Base-by-base conservation (phyloP, 2,888 invertebrate genomes). In the Torymus texanus region DNA sequence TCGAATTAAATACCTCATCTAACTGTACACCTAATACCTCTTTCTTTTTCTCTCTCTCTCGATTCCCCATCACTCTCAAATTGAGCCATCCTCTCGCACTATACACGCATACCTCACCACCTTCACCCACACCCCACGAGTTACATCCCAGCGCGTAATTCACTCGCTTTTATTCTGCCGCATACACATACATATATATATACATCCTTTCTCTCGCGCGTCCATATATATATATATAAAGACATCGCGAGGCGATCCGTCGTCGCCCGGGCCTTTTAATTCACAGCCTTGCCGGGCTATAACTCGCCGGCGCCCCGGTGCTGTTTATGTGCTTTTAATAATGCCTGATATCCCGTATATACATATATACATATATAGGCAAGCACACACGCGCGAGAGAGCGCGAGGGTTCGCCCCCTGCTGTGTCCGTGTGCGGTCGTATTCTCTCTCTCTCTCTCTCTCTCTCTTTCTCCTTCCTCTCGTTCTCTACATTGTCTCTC, bases 271-370 rank as follows among this genome's bases (percentile, higher is more conserved):
- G 80, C 84, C 29, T 29, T 29, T 88, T 88, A 88, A 89, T 89
- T 89, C 89, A 88, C 88, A 87, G 86, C 87, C 87, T 72, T 83
- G 80, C 58, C 16, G 68, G 75, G 67, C 84, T 87, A 88, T 89
- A 89, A 89, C 87, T 89, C 87, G 87, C 86, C 79, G 66, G 62
- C 29, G 84, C 85, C 85, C 86, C 84, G 65, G 74, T 68, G 67
- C 63, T 88, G 87, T 89, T 89, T 89, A 89, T 89, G 88, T 87
- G 87, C 88, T 89, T 89, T 89, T 89, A 89, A 89, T 89, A 89
- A 89, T 89, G 87, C 86, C 85, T 86, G 89, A 88, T 89, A 88
- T 88, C 87, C 86, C 86, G 83, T 84, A 80, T 29, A 29, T 21
- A 21, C 2, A 21, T 21, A 21, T 21, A 21, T 21, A 21, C 21